Evolutionary conservation across 1,140 invertebrate species (phyloP).

Genomic region (Cydia fagiglandana): DNA sequence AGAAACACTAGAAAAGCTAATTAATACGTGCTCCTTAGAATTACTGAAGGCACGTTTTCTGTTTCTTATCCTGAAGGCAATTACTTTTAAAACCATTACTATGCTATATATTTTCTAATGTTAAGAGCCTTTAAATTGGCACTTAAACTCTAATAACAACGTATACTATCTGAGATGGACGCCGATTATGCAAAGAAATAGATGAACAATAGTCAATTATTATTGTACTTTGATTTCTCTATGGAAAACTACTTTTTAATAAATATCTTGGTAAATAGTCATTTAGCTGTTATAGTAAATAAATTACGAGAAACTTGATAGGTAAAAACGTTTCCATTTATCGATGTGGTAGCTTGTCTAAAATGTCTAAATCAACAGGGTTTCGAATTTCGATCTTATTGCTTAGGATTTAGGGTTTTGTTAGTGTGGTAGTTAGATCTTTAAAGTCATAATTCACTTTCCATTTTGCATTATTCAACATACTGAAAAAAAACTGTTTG

Average conservation of each 20-base stretch:
- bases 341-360: too few species aligned
- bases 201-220: not conserved
- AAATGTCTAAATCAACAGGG: too few species aligned
- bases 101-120: not conserved
- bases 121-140: not conserved
- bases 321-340: not conserved
- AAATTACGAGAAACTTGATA: not conserved
- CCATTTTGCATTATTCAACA: not conserved
- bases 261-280: not conserved
- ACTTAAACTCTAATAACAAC: not conserved
- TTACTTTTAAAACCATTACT: not conserved
- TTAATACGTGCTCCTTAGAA: not conserved
- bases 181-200: not conserved
- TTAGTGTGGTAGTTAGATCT: not conserved
- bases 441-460: not conserved
- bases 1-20: not conserved
- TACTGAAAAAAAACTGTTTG: too few species aligned
- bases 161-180: not conserved
- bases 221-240: not conserved
- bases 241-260: not conserved
- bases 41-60: slow-evolving; percentile 1
- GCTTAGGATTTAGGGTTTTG: not conserved
- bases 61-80: not conserved
- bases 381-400: not conserved
- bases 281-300: not conserved